Base-by-base conservation (phyloP, 2,888 invertebrate genomes). In the Phaonia tiefii region DNA sequence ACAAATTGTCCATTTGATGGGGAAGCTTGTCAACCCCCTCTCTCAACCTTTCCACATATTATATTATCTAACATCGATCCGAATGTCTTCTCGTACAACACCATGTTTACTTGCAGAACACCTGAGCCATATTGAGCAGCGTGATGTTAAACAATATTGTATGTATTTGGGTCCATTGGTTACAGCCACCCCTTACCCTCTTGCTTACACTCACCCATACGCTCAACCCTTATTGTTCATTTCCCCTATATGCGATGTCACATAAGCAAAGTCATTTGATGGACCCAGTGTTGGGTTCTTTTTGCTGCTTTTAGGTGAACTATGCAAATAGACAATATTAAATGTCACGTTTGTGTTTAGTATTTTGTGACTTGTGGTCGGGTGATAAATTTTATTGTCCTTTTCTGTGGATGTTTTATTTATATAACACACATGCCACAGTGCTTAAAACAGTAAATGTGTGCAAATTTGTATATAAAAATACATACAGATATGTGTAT, bases 381-480 rank as follows among this genome's bases (percentile, higher is more conserved):
- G 84, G 84, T 85, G 85, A 88, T 87, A 87, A 86, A 87, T 87
- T 84, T 84, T 84, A 84, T 85, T 85, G 85, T 86, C 85, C 84
- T 82, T 83, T 60, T 81, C 80, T 77, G 51, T 79, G 49, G 60
- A 60, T 44, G 20, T 71, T 75, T 70, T 79, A 71, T 71, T 71
- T 79, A 42, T 79, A 51, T 65, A 75, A 71, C 70, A 70, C 66
- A 79, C 58, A 79, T 75, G 66, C 37, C 71, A 60, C 49, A 46
- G 71, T 79, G 71, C 42, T 79, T 67, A 67, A 75, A 67, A 75
- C 44, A 75, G 66, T 71, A 66, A 71, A 77, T 77, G 58, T 66
- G 46, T 51, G 66, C 37, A 65, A 25, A 66, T 71, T 77, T 77
- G 39, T 71, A 49, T 39, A n/a, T 31, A 31, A 31, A 31, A 8